Evolutionary conservation across 2,797 vertebrate genomes (phyloP).

Genomic region (Gadopsis marmoratus): DNA sequence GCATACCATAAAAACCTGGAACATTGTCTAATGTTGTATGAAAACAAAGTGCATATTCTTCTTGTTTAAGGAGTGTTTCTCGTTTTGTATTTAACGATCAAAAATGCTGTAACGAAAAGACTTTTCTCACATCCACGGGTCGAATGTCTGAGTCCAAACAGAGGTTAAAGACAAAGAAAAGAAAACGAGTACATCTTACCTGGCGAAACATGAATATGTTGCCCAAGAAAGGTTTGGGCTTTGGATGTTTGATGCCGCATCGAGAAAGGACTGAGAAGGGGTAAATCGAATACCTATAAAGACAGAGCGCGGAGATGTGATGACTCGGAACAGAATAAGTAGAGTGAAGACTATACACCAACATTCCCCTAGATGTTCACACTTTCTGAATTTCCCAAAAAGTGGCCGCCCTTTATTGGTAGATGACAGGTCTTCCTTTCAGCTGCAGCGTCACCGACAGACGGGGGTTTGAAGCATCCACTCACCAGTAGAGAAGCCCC

Average conservation of each 20-base stretch:
- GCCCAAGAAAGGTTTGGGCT: slow-evolving; percentile 91
- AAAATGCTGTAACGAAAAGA: background rate
- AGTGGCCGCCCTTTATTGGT: background rate
- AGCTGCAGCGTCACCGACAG: slow-evolving; percentile 42
- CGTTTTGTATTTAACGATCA: background rate
- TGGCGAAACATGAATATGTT: slow-evolving; percentile 91
- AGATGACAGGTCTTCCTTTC: slow-evolving; percentile 34
- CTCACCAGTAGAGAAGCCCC: slow-evolving; percentile 84
- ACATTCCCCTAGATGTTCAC: background rate
- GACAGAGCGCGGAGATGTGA: slow-evolving; percentile 1
- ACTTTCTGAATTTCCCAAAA: background rate
- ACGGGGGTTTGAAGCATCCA: slow-evolving; percentile 37
- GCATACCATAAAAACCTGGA: background rate
- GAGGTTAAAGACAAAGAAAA: background rate
- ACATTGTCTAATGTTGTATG: background rate
- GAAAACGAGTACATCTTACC: slow-evolving; percentile 79
- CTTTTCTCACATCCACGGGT: slow-evolving; percentile 10
- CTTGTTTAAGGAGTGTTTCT: background rate
- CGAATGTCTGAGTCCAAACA: background rate
- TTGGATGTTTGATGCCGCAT: slow-evolving; percentile 91
- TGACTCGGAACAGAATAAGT: background rate
- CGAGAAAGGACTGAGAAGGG: slow-evolving; percentile 87
- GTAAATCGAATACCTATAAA: slow-evolving; percentile 89
- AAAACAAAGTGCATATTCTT: background rate
- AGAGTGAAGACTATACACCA: background rate